Conservation (phyloP, 2,797 vertebrate species). For the Percopsis omiscomaycus region DNA sequence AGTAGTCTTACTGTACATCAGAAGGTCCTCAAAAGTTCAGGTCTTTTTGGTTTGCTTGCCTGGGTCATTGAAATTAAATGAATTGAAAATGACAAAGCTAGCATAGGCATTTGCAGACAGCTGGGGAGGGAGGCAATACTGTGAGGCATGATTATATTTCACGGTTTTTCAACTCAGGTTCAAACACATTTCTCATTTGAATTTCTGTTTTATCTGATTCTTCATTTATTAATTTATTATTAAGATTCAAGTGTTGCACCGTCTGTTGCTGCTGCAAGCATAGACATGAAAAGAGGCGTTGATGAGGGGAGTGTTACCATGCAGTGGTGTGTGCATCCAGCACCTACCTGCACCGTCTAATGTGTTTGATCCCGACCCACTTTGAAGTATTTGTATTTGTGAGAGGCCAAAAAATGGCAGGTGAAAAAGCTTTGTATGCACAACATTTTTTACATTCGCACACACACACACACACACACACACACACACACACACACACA, state of each 20-base stretch:
- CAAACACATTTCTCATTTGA: constrained; percentile 56
- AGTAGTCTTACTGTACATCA: constrained; percentile 8
- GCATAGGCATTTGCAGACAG: no score
- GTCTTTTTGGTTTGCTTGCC: no score
- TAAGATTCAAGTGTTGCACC: constrained; percentile 66
- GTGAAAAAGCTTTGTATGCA: constrained; percentile 43
- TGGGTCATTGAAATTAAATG: no score
- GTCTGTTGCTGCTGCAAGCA: constrained; percentile 62
- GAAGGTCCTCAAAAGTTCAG: constrained; percentile 40
- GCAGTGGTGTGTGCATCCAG: constrained; percentile 64
- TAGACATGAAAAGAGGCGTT: constrained; percentile 72
- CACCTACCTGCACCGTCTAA: constrained; percentile 57
- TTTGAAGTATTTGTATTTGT: constrained; percentile 77
- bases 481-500: no score
- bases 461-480: constrained; percentile 15
- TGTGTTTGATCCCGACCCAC: constrained; percentile 69
- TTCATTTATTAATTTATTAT: constrained; percentile 65
- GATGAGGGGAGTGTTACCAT: constrained; percentile 66
- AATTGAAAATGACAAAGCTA: no score
- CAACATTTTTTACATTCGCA: constrained; percentile 57
- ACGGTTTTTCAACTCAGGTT: constrained; percentile 23
- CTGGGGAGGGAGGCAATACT: no score
- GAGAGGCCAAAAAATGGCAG: constrained; percentile 59
- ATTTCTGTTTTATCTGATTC: constrained; percentile 63
- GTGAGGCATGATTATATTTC: constrained; percentile 18